Evolutionary conservation across 2,797 vertebrate species (phyloP).

Genomic region (Sternotherus odoratus): DNA sequence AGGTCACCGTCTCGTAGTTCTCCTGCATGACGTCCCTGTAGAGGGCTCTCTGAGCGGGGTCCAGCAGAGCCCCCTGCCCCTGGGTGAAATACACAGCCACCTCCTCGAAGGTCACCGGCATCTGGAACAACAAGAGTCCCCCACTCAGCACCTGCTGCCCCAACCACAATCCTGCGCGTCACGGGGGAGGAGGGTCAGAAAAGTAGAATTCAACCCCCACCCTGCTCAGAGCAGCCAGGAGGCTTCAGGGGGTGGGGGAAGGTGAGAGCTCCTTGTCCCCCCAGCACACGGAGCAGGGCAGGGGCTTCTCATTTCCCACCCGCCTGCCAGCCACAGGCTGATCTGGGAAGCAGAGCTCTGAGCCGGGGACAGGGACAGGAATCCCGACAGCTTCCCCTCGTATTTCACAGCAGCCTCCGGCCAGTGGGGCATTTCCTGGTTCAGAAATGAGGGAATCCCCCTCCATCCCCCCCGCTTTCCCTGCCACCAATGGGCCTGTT

Average conservation of each 20-base stretch:
- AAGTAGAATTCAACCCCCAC: neutral
- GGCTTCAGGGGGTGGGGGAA: neutral
- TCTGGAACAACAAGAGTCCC: neutral
- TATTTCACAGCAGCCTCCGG: neutral
- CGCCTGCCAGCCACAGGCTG: neutral
- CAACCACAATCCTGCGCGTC: too few relatives aligned
- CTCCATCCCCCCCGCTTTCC: too few relatives aligned
- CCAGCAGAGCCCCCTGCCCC: neutral
- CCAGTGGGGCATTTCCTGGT: neutral
- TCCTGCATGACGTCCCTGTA: neutral
- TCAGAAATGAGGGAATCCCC: neutral
- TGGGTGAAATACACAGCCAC: neutral
- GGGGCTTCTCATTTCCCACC: neutral
- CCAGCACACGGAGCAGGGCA: too few relatives aligned
- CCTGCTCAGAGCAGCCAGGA: neutral
- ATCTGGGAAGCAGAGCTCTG: too few relatives aligned
- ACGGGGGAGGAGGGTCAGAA: too few relatives aligned
- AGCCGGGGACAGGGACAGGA: neutral
- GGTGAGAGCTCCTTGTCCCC: neutral
- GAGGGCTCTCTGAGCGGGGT: neutral
- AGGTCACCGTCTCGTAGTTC: neutral
- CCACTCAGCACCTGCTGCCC: rapidly evolving
- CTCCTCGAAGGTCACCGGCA: neutral
- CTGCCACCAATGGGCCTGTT: neutral
- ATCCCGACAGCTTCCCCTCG: neutral